Base-by-base conservation (phyloP, 2,113 vertebrate genomes). In the Gymnarchus niloticus region DNA sequence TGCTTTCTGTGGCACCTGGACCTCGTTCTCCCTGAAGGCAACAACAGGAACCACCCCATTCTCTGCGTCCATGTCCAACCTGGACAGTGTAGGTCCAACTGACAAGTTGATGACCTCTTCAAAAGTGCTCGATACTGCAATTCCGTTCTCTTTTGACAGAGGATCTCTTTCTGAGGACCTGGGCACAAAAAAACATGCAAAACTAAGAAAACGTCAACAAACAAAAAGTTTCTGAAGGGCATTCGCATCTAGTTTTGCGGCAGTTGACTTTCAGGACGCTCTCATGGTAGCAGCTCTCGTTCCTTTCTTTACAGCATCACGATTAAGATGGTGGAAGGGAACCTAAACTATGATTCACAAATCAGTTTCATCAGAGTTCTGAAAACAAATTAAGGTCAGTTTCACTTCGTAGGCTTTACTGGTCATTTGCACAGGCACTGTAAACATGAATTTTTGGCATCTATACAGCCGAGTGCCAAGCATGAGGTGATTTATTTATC, bases 81-180 rank as follows among this genome's bases (percentile, higher is more conserved):
- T 94, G 59, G 96, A 90, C 89, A 96, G 88, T 90, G 96, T 97
- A 87, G 95, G 94, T 89, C 94, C 95, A 76, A 96, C 51, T 81
- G 97, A 96, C 86, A 98, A 92, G 37, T 94, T 94, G 87, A 98
- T 95, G 91, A 96, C 95, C 92, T 99, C 97, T 90, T 98, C 97
- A 87, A 99, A 98, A 78, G 90, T 94, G 81, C 93, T 92, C 89
- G 95, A 92, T 86, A 88, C 44, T 87, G 93, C 89, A 81, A 95
- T 91, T 59, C 97, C 97, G 37, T 99, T 99, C 94, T 97, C 97
- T 85, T 95, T 97, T 89, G 92, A 80, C 1, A 93, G 92, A 81
- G 91, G 85, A 89, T 92, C 93, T 56, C 91, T 56, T 28, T 21
- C 90, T 76, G 87, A 89, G 84, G 88, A 90, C 91, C 91, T 91